These are phyloP conservation scores for Maniola hyperantus DNA, from an alignment of 2,888 invertebrate species.

Conservation along the genomic window DNA sequence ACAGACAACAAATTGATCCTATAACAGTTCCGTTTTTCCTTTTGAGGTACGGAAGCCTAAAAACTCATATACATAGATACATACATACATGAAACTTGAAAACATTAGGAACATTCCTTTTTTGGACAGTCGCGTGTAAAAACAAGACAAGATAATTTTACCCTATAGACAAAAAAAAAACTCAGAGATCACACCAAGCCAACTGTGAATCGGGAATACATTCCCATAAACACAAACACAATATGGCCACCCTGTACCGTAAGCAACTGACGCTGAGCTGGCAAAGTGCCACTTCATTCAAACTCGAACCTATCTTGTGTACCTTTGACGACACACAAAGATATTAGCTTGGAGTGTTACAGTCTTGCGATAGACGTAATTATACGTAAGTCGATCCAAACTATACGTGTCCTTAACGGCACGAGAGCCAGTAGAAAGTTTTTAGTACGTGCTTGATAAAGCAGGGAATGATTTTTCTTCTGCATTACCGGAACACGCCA, in stretches of 20 bases:
- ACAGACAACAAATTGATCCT: too few relatives aligned
- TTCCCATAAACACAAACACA: conserved; percentile 3
- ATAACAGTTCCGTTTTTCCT: too few relatives aligned
- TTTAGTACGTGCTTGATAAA: too few relatives aligned
- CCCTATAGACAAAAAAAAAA: too few relatives aligned
- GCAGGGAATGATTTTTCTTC: too few relatives aligned
- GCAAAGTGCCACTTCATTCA: conserved; percentile 41
- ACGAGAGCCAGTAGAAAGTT: too few relatives aligned
- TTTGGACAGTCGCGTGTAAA: too few relatives aligned
- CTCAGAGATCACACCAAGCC: not conserved
- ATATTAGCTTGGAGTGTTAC: conserved; percentile 18
- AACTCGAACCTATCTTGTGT: conserved; percentile 35
- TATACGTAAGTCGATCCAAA: not conserved
- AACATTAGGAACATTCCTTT: too few relatives aligned
- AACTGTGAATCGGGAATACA: not conserved
- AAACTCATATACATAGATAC: not conserved
- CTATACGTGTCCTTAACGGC: not conserved
- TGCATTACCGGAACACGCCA: too few relatives aligned
- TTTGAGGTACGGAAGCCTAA: too few relatives aligned
- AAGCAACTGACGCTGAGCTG: conserved; percentile 35
- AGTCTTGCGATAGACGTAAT: not conserved
- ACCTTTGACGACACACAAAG: conserved; percentile 34
- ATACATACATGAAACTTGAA: too few relatives aligned
- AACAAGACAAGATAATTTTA: too few relatives aligned
- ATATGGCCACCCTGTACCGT: not conserved